Evolutionary conservation across 2,888 invertebrate species (phyloP), one percentile per base, ranked within the genome.

Genomic region (Ecliptopera silaceata): DNA sequence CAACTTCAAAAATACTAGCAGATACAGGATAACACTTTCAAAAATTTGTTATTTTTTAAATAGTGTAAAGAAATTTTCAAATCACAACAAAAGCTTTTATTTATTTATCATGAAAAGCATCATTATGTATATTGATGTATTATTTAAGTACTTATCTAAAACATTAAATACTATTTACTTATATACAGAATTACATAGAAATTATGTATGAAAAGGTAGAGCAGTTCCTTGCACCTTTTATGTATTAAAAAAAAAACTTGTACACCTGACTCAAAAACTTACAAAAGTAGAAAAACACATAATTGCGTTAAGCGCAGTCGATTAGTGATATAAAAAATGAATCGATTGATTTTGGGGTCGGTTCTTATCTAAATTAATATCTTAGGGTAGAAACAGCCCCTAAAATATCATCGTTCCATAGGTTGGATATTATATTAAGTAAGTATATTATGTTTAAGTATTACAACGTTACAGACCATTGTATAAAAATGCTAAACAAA

Each of bases 351-450:
- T 77, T 76, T 73, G 60, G 63, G 76, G 80, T 85, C 83, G 80
- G 82, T 86, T 55, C 75, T 82, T 84, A 88, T 89, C 87, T 81
- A 75, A 83, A 85, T 84, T 84, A 79, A 86, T 83, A 86, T 63
- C 57, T 57, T 39, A 20, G 34, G 50, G 45, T 20, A 18, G 44
- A 18, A 36, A 51, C 45, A 50, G 31, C 46, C 50, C 56, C 46
- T 41, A 26, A 41, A 32, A 42, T 50, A 32, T 29, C 18, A 31
- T 42, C 5, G 1, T 17, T 18, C n/a, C 15, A 13, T 46, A 32
- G 3, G 43, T 38, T 42, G 20, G 53, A 17, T 10, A 5, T 11
- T 1, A n/a, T n/a, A n/a, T n/a, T n/a, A n/a, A n/a, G n/a, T n/a
- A 18, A 3, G 18, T 39, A 39, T 3, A 38, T 38, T 38, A 38